A percentile compares a stretch with the other conserved stretches of the same genome.
These are phyloP conservation scores for Paratrypauchen microcephalus DNA, from an alignment of 2,797 vertebrate genomes.

Conservation along the genomic window DNA sequence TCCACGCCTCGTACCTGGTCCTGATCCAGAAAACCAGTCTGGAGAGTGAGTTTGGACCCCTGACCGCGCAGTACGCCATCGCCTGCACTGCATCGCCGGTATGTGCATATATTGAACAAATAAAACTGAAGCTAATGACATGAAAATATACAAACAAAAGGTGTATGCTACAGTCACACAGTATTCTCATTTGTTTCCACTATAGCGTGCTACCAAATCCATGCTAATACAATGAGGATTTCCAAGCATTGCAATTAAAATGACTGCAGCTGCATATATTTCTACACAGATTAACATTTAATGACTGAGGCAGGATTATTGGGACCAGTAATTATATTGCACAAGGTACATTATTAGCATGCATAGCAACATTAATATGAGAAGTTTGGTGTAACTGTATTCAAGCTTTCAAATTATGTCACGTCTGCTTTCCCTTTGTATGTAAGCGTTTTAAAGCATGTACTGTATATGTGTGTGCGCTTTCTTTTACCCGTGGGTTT, in stretches of 20 bases:
- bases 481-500: too few relatives aligned
- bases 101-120: too few relatives aligned
- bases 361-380: background rate
- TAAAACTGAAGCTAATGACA: too few relatives aligned
- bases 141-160: too few relatives aligned
- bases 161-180: too few relatives aligned
- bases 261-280: background rate
- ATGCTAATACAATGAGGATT: background rate
- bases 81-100: constrained; percentile 87
- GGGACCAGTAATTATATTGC: background rate
- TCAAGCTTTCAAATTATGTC: background rate
- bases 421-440: background rate
- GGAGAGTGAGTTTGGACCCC: constrained; percentile 88
- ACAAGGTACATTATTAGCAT: background rate
- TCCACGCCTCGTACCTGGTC: constrained; percentile 94
- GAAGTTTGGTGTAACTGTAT: background rate
- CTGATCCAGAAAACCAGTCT: constrained; percentile 93
- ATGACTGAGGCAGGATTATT: background rate
- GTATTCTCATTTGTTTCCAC: background rate
- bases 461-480: too few relatives aligned
- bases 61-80: constrained; percentile 94
- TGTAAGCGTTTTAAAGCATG: too few relatives aligned
- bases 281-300: background rate
- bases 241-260: background rate
- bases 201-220: background rate